phyloP scores from a whole-genome alignment of 2,888 invertebrate genomes.

The Zygothrica quintamaculata region DNA sequence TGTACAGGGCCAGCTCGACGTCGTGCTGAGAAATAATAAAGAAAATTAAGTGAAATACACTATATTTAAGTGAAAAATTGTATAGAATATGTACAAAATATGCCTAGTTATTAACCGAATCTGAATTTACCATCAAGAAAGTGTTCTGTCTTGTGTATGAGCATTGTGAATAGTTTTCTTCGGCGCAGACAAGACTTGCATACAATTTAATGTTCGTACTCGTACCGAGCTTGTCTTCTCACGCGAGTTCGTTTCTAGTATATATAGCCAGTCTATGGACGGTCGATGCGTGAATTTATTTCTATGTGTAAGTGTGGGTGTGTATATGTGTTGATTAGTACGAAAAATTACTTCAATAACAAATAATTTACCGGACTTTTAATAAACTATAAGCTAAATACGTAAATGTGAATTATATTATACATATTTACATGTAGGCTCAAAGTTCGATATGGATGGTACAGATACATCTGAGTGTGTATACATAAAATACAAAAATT shows the following conservation, averaged over 20 bases:
- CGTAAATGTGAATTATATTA: conserved; percentile 22
- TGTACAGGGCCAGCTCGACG: conserved; percentile 76
- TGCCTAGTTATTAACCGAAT: conserved; percentile 49
- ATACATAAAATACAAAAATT: conserved; percentile 68
- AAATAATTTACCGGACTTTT: conserved; percentile 56
- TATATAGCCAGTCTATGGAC: conserved; percentile 78
- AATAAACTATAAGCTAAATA: conserved; percentile 50
- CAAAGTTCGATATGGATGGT: conserved; percentile 56
- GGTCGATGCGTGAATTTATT: conserved; percentile 81
- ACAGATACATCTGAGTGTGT: conserved; percentile 57
- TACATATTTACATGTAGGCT: conserved; percentile 49
- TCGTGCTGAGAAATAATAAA: conserved; percentile 73
- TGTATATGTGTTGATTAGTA: conserved; percentile 62
- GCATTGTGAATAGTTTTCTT: conserved; percentile 70
- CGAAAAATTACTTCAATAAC: conserved; percentile 55
- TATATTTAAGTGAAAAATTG: conserved; percentile 66
- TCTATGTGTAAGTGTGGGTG: conserved; percentile 80
- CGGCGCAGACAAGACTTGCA: conserved; percentile 74
- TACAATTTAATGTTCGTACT: conserved; percentile 77
- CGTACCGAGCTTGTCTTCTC: conserved; percentile 76
- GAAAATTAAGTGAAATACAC: conserved; percentile 80
- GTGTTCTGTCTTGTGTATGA: conserved; percentile 48
- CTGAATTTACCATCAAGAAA: conserved; percentile 43
- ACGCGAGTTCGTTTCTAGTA: conserved; percentile 78
- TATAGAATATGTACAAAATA: conserved; percentile 62